Percentiles rank a stretch among this genome's conserved stretches.
Conservation (phyloP, 2,113 vertebrate species). For the Smithornis capensis region DNA sequence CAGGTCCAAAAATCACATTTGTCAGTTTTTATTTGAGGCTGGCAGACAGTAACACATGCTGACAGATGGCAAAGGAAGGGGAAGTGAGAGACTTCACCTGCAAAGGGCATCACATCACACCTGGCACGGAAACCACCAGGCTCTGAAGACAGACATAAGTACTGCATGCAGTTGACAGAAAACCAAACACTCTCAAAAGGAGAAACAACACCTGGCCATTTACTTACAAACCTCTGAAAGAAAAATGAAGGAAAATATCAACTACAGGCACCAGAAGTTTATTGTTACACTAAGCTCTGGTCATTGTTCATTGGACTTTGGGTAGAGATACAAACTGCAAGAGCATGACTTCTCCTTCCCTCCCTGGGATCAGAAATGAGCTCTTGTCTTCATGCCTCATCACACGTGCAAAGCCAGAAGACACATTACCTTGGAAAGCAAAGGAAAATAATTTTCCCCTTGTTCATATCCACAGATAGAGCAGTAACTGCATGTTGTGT, state of each 20-base stretch:
- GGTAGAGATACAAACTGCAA: not conserved
- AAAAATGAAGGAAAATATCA: not conserved
- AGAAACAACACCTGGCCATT: not conserved
- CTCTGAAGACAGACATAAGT: not conserved
- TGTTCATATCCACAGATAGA: not conserved
- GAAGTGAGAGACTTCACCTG: not conserved
- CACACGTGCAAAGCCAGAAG: not conserved
- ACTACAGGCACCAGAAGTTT: not conserved
- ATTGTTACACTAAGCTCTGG: rapidly evolving
- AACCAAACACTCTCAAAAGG: not conserved
- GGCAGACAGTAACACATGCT: not conserved
- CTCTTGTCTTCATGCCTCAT: not conserved
- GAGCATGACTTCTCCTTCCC: not conserved
- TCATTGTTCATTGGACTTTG: not conserved
- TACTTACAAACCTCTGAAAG: not conserved
- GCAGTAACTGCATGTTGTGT: not conserved
- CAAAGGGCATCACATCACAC: not conserved
- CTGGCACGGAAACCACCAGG: not conserved
- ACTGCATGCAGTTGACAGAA: not conserved
- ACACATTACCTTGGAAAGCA: not conserved
- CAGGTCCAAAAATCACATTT: not conserved
- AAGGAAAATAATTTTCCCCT: not conserved
- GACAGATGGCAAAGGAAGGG: not conserved
- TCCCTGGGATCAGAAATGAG: not conserved
- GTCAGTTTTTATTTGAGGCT: not conserved